phyloP scores from a whole-genome alignment of 2,113 vertebrate genomes.

The Petrocephalus zakoni region DNA sequence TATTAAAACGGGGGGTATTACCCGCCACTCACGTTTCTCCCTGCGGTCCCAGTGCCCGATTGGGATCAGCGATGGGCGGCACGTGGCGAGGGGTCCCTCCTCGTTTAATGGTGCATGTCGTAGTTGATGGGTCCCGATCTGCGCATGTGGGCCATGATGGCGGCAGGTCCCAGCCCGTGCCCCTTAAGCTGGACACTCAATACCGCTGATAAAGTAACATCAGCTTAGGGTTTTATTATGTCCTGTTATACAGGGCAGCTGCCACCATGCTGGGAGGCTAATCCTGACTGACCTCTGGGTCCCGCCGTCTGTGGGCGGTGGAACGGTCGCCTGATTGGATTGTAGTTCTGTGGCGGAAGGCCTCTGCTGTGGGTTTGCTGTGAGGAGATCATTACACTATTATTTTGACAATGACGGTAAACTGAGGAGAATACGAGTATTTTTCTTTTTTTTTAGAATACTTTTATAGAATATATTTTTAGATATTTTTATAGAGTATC shows the following conservation, averaged over 20 bases:
- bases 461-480: too few relatives aligned
- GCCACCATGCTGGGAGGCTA: too few relatives aligned
- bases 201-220: slow-evolving; percentile 5
- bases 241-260: background rate
- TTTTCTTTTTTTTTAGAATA: too few relatives aligned
- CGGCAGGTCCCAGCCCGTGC: background rate
- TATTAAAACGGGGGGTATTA: slow-evolving; percentile 11
- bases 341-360: background rate
- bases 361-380: background rate
- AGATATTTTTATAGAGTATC: too few relatives aligned
- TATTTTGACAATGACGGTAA: background rate
- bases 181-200: background rate
- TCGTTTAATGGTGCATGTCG: background rate
- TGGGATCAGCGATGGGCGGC: background rate
- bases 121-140: background rate
- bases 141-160: background rate
- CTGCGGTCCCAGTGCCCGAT: background rate
- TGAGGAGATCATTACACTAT: background rate
- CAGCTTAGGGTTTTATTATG: background rate
- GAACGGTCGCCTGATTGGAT: background rate
- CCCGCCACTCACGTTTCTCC: background rate
- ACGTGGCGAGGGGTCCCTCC: background rate
- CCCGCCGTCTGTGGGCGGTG: background rate
- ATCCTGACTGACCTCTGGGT: background rate
- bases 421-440: background rate